Evolutionary conservation across 2,888 invertebrate genomes (phyloP).

Genomic region (Synergus laeviventris): DNA sequence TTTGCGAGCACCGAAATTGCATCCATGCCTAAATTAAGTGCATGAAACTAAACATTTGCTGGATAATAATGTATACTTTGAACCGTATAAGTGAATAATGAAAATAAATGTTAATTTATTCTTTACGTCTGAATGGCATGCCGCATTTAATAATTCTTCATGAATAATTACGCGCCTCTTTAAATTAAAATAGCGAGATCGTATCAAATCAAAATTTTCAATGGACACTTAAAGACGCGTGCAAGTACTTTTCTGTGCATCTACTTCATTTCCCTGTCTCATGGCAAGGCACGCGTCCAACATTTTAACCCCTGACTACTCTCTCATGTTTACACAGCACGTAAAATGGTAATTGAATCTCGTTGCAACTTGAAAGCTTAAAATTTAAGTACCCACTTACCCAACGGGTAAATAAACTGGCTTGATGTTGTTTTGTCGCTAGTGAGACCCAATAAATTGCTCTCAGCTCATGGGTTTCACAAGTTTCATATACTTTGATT

Average conservation of each 20-base stretch:
- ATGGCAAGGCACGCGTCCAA: conserved; percentile 47
- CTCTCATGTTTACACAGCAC: conserved; percentile 63
- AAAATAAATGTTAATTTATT: background rate
- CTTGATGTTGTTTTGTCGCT: conserved; percentile 57
- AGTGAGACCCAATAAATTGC: conserved; percentile 50
- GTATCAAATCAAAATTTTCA: background rate
- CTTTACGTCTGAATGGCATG: too few species aligned
- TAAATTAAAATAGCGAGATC: background rate
- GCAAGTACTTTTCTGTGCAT: background rate
- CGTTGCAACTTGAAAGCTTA: conserved; percentile 61
- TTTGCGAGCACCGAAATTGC: background rate
- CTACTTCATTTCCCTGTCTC: conserved; percentile 34
- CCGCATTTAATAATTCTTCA: too few species aligned
- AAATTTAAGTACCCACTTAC: conserved; percentile 66
- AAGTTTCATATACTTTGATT: conserved; percentile 2
- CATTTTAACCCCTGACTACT: conserved; percentile 48
- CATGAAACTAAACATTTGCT: background rate
- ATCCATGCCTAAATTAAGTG: background rate
- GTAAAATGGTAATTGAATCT: conserved; percentile 68
- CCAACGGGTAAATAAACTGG: conserved; percentile 60
- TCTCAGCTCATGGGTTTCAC: conserved; percentile 38
- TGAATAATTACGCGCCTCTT: background rate
- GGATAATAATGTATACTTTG: background rate
- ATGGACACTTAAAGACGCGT: background rate
- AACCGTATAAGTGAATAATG: background rate